Conservation (phyloP, 2,113 vertebrate genomes). For the Leptodactylus fuscus region DNA sequence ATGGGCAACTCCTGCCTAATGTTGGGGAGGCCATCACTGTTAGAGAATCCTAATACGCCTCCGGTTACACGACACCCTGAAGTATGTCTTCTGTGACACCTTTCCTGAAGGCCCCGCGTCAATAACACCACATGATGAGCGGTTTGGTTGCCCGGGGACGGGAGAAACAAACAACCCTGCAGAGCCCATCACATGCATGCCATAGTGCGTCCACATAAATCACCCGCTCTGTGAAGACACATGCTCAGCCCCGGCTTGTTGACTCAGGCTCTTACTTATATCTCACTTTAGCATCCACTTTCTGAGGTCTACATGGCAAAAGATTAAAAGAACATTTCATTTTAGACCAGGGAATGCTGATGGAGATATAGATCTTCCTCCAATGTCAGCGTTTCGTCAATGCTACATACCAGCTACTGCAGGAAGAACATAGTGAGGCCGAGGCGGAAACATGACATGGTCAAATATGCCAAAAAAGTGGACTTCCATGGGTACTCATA, state of each 20-base stretch:
- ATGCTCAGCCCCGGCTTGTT: slow-evolving; percentile 63
- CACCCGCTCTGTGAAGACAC: slow-evolving; percentile 64
- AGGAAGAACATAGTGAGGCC: no score
- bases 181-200: slow-evolving; percentile 54
- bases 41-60: neutral
- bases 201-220: slow-evolving; percentile 66
- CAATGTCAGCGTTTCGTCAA: neutral
- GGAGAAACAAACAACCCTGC: slow-evolving; percentile 63
- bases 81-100: neutral
- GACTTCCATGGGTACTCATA: no score
- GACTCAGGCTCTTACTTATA: slow-evolving; percentile 63
- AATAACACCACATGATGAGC: slow-evolving; percentile 61
- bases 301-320: slow-evolving; percentile 56
- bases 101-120: slow-evolving; percentile 15
- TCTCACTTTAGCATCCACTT: slow-evolving; percentile 64
- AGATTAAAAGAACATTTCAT: neutral
- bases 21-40: neutral
- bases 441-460: no score
- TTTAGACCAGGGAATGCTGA: neutral
- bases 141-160: slow-evolving; percentile 63
- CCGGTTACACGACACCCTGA: neutral
- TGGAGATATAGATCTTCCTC: neutral
- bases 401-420: neutral
- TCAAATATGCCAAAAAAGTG: no score
- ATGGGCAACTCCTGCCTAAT: neutral